phyloP scores from a whole-genome alignment of 2,113 vertebrate species.

The Toxotes chatareus region DNA sequence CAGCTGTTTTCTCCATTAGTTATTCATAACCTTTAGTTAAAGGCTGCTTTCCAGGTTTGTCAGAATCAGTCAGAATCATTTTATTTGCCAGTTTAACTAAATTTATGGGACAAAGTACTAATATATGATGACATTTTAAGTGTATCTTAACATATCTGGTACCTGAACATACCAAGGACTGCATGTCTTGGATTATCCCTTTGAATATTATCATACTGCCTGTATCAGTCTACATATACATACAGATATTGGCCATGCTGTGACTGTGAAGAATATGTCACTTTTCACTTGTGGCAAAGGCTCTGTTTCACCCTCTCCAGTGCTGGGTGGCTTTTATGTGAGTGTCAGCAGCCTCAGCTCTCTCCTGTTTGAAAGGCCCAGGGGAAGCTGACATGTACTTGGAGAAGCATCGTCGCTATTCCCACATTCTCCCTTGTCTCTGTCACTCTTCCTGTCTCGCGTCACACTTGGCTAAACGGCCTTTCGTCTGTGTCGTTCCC shows the following conservation, averaged over 20 bases:
- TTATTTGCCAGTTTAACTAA: conserved; percentile 22
- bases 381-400: conserved; percentile 25
- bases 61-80: conserved; percentile 39
- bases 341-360: conserved; percentile 19
- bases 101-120: conserved; percentile 32
- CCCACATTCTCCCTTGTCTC: conserved; percentile 22
- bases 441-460: conserved; percentile 17
- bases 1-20: conserved; percentile 62
- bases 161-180: neutral
- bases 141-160: conserved; percentile 4
- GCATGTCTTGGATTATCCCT: neutral
- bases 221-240: neutral
- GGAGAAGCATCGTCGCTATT: conserved; percentile 9
- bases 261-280: neutral
- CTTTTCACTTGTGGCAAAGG: conserved; percentile 4
- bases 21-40: conserved; percentile 39
- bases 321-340: conserved; percentile 22
- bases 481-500: conserved; percentile 51
- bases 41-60: conserved; percentile 39
- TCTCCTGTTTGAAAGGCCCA: conserved; percentile 24
- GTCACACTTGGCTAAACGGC: conserved; percentile 39
- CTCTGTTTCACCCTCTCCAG: conserved; percentile 11
- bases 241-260: neutral
- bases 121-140: conserved; percentile 12
- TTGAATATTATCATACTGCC: neutral